phyloP scores from a whole-genome alignment of 1,140 invertebrate species.

The Eulimnadia texana region DNA sequence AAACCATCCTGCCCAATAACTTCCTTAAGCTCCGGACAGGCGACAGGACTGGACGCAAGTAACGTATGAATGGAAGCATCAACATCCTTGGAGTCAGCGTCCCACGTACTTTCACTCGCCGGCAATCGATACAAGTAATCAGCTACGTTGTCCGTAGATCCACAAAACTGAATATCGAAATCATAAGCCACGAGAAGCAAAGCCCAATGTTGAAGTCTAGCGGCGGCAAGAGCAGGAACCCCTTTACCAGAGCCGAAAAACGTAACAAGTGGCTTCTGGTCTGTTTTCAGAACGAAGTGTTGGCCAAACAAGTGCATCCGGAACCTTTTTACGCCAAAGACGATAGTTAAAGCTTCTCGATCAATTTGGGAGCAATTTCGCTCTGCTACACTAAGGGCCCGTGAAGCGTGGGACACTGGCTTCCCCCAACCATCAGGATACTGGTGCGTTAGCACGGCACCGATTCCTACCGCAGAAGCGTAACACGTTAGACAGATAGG shows the following conservation, averaged over 20 bases:
- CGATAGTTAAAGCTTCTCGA: conserved; percentile 36
- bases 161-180: conserved; percentile 27
- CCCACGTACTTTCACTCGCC: conserved; percentile 26
- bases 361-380: conserved; percentile 36
- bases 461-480: conserved; percentile 24
- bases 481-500: conserved; percentile 20
- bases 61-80: conserved; percentile 28
- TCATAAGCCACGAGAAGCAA: conserved; percentile 25
- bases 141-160: conserved; percentile 22
- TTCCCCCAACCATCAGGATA: conserved; percentile 26
- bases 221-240: conserved; percentile 25
- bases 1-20: conserved; percentile 23
- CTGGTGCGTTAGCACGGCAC: conserved; percentile 22
- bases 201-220: conserved; percentile 29
- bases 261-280: conserved; percentile 33
- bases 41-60: conserved; percentile 35
- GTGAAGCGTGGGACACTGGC: conserved; percentile 31
- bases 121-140: background rate
- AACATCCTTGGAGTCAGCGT: conserved; percentile 37
- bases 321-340: conserved; percentile 37
- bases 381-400: conserved; percentile 25
- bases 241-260: conserved; percentile 28
- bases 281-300: conserved; percentile 32
- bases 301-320: conserved; percentile 34
- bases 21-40: conserved; percentile 25